Evolutionary conservation across 2,888 invertebrate genomes (phyloP).

Genomic region (Quadroppia sp.): DNA sequence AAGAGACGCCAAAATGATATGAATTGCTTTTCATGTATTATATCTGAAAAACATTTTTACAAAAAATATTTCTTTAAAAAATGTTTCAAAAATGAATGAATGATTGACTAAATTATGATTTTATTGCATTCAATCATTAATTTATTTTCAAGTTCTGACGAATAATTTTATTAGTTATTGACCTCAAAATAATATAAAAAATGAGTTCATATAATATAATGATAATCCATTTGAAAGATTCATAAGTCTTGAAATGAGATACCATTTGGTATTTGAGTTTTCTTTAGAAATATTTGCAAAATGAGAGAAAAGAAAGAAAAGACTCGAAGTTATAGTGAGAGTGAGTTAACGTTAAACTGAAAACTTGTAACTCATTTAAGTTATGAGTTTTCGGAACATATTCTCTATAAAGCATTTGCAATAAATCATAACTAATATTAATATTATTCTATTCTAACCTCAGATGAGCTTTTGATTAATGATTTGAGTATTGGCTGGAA

Average conservation of each 20-base stretch:
- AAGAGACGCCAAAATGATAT: slow-evolving; percentile 1
- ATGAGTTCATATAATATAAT: slow-evolving; percentile 13
- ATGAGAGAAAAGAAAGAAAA: neutral
- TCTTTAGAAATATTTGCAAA: neutral
- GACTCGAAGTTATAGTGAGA: neutral
- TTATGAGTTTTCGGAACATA: slow-evolving; percentile 17
- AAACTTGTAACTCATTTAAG: slow-evolving; percentile 15
- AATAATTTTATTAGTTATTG: slow-evolving; percentile 27
- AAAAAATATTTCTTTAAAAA: neutral
- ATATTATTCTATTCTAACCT: slow-evolving; percentile 13
- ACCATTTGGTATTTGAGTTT: neutral
- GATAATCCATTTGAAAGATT: slow-evolving; percentile 12
- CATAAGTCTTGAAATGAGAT: slow-evolving; percentile 7
- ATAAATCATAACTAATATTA: slow-evolving; percentile 25
- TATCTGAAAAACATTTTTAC: neutral
- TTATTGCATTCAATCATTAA: slow-evolving; percentile 22
- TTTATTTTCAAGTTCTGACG: neutral
- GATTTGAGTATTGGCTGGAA: neutral
- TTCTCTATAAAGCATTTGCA: slow-evolving; percentile 5
- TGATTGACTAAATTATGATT: neutral
- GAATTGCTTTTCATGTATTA: neutral
- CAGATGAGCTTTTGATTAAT: slow-evolving; percentile 25
- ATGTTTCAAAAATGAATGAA: neutral
- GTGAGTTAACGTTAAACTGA: slow-evolving; percentile 1
- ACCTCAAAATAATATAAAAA: slow-evolving; percentile 11